Evolutionary conservation across 2,113 vertebrate genomes (phyloP).

Genomic region (Syngnathus floridae): DNA sequence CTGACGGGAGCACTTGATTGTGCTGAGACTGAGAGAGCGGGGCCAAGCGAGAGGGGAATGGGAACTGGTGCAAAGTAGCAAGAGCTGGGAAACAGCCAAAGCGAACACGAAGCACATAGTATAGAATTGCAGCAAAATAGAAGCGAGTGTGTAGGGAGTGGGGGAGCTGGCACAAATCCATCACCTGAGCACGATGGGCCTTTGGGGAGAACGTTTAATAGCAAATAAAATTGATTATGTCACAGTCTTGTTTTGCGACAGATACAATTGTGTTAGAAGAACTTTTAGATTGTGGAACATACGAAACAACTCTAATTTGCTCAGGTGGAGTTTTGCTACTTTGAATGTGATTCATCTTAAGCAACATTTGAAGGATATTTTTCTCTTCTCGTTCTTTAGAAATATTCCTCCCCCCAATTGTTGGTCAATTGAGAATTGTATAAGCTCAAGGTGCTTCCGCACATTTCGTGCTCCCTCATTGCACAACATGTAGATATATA

Average conservation of each 20-base stretch:
- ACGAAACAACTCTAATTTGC: too few relatives aligned
- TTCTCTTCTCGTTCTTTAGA: too few relatives aligned
- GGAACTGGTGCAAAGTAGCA: conserved; percentile 18
- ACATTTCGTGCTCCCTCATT: too few relatives aligned
- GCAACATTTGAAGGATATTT: too few relatives aligned
- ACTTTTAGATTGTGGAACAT: background rate
- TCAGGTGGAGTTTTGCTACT: too few relatives aligned
- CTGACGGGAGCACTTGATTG: conserved; percentile 58
- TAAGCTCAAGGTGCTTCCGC: too few relatives aligned
- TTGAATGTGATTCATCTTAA: too few relatives aligned
- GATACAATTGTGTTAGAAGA: background rate
- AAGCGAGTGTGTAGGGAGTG: conserved; percentile 9
- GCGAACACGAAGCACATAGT: conserved; percentile 36
- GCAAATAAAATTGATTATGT: background rate
- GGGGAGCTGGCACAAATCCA: conserved; percentile 34
- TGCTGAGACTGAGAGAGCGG: conserved; percentile 49
- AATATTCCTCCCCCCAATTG: too few relatives aligned
- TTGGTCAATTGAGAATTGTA: too few relatives aligned
- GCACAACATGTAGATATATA: background rate
- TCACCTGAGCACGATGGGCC: conserved; percentile 17
- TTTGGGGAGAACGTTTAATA: background rate
- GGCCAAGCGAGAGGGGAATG: conserved; percentile 52
- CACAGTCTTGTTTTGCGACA: background rate
- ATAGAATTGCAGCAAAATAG: conserved; percentile 32
- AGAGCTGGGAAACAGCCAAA: conserved; percentile 32